Percentiles rank a stretch among this genome's conserved stretches.
phyloP scores from a whole-genome alignment of 2,888 invertebrate species.

The Melieria omissa region DNA sequence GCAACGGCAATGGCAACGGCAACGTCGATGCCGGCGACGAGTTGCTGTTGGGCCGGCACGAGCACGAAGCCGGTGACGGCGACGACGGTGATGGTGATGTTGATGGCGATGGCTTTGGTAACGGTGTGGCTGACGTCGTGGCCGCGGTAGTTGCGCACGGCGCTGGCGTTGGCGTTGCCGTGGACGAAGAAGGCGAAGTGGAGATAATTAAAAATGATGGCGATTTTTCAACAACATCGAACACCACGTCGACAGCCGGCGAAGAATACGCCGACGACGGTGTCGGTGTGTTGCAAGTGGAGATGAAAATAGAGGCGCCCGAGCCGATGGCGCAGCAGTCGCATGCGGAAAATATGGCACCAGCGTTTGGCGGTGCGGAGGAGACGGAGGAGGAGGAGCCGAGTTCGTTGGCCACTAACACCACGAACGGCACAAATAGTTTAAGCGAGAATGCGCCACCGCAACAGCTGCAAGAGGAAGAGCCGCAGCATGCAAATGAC shows the following conservation, averaged over 20 bases:
- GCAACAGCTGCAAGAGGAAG: conserved; percentile 22
- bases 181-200: conserved; percentile 51
- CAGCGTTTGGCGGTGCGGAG: background rate
- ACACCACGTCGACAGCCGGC: conserved; percentile 50
- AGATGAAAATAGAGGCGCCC: conserved; percentile 43
- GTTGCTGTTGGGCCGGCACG: conserved; percentile 17
- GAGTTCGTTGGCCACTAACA: conserved; percentile 58
- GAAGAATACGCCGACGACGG: conserved; percentile 35
- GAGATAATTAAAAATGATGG: conserved; percentile 58
- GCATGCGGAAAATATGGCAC: background rate
- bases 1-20: conserved; percentile 36
- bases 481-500: conserved; percentile 19
- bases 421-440: conserved; percentile 60
- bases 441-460: conserved; percentile 53
- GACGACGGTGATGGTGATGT: conserved; percentile 31
- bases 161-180: conserved; percentile 26
- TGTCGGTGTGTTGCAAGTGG: conserved; percentile 36
- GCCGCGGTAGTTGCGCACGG: conserved; percentile 10
- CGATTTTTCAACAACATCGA: conserved; percentile 59
- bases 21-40: conserved; percentile 26
- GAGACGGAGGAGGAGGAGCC: conserved; percentile 55
- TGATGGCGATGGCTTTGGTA: conserved; percentile 45
- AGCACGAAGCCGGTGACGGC: conserved; percentile 30
- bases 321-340: conserved; percentile 16
- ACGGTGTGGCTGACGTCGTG: conserved; percentile 43